Conservation (phyloP, 2,888 invertebrate species). For the Drosophila kuntzei region DNA sequence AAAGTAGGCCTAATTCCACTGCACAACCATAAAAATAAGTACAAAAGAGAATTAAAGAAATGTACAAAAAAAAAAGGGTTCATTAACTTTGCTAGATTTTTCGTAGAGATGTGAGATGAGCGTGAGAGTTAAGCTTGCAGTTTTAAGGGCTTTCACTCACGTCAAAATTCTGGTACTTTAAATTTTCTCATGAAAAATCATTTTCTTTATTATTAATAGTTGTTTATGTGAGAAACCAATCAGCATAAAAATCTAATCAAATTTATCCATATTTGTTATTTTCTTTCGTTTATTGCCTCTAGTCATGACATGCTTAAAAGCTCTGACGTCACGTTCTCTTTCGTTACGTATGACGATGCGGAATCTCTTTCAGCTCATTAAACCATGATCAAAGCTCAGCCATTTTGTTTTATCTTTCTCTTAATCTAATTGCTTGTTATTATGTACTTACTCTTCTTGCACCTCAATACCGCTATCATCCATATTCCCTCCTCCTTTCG, state of each 20-base stretch:
- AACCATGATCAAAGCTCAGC: conserved; percentile 7
- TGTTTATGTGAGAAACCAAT: conserved; percentile 18
- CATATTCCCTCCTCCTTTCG: conserved; percentile 69
- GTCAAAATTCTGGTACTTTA: background rate
- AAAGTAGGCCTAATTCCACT: conserved; percentile 52
- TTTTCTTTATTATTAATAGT: conserved; percentile 4
- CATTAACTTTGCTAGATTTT: conserved; percentile 35
- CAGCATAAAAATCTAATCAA: conserved; percentile 25
- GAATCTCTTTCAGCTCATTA: conserved; percentile 1
- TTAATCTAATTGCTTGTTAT: conserved; percentile 16
- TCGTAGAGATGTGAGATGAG: conserved; percentile 9
- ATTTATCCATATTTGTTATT: conserved; percentile 13
- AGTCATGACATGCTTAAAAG: conserved; percentile 17
- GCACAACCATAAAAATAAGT: conserved; percentile 41
- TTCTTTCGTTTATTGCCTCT: conserved; percentile 5
- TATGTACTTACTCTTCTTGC: conserved; percentile 85
- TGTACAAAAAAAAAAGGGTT: conserved; percentile 27
- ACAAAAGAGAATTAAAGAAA: conserved; percentile 6
- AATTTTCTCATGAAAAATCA: background rate
- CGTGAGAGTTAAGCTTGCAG: conserved; percentile 16
- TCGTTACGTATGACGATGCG: background rate
- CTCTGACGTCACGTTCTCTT: conserved; percentile 45
- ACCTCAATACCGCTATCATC: conserved; percentile 85
- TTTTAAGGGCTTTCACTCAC: conserved; percentile 14
- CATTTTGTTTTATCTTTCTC: background rate